Evolutionary conservation across 2,888 invertebrate species (phyloP), one percentile per base, ranked within the genome.

Genomic region (Hyles lineata): DNA sequence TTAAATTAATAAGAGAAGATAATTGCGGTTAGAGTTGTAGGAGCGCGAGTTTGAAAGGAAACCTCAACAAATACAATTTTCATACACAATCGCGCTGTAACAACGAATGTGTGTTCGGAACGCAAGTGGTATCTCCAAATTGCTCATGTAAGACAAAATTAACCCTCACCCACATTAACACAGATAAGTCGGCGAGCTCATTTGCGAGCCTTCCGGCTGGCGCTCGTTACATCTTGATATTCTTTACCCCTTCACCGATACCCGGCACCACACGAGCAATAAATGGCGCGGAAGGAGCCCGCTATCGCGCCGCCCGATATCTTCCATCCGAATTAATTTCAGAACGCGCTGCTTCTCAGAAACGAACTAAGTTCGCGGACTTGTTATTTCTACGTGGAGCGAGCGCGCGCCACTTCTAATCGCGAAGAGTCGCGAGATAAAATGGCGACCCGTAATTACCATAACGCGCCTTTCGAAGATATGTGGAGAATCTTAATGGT

Each of bases 291-390:
- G 94, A 94, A 94, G 90, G 91, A 91, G 88, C 86, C 85, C 91
- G 92, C 93, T 93, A 94, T 94, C 93, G 88, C 89, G 79, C 88
- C 85, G 83, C 91, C 92, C 93, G 93, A 94, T 94, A 94, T 94
- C 94, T 94, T 94, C 94, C 94, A 94, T 94, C 92, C 93, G 94
- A 94, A 94, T 94, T 94, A 94, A 94, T 94, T 94, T 94, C 88
- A 87, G 86, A 91, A 89, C 91, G 90, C 77, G 74, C 71, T 82
- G 81, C 84, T 87, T 83, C 87, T 83, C 85, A 88, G 92, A 91
- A 93, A 90, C 92, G 92, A 93, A 93, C 89, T 88, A 89, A 92
- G 90, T 92, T 93, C 92, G 89, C 87, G 90, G 91, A 93, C 93
- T 93, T 94, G 93, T 93, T 94, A 93, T 93, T 93, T 93, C 92